These are phyloP conservation scores for Parnassius smintheus DNA, from an alignment of 2,888 invertebrate species.

Conservation along the genomic window DNA sequence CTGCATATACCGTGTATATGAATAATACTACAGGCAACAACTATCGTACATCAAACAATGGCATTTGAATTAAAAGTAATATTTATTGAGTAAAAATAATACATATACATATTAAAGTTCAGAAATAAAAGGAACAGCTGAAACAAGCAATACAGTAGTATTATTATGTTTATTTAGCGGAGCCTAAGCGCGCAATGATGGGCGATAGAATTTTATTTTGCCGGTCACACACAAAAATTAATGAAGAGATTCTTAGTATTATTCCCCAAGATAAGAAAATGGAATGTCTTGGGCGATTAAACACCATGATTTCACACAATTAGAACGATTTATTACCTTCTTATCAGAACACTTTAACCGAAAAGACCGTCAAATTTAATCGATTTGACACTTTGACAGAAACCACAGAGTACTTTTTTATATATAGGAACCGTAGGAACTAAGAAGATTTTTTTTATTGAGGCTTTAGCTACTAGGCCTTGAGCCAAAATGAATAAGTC, in stretches of 20 bases:
- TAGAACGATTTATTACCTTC: conserved; percentile 56
- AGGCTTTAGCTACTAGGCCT: background rate
- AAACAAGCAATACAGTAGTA: background rate
- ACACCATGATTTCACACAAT: conserved; percentile 43
- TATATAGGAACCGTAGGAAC: too few relatives aligned
- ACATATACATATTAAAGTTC: too few relatives aligned
- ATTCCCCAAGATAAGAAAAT: conserved; percentile 24
- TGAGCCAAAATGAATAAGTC: background rate
- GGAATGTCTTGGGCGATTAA: conserved; percentile 27
- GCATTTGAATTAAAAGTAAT: too few relatives aligned
- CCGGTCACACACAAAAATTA: conserved; percentile 17
- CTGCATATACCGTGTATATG: too few relatives aligned
- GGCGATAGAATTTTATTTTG: conserved; percentile 8
- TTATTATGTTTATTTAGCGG: background rate
- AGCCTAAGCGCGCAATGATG: conserved; percentile 8
- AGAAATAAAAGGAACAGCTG: too few relatives aligned
- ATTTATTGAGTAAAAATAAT: too few relatives aligned
- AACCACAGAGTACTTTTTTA: too few relatives aligned
- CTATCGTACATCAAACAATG: too few relatives aligned
- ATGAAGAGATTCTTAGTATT: background rate
- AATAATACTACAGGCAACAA: too few relatives aligned
- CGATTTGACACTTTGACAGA: conserved; percentile 30
- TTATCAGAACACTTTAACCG: conserved; percentile 32
- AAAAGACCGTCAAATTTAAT: conserved; percentile 28
- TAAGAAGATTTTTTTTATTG: conserved; percentile 11